Evolutionary conservation across 2,113 vertebrate genomes (phyloP).

Genomic region (Rhipidura dahli): DNA sequence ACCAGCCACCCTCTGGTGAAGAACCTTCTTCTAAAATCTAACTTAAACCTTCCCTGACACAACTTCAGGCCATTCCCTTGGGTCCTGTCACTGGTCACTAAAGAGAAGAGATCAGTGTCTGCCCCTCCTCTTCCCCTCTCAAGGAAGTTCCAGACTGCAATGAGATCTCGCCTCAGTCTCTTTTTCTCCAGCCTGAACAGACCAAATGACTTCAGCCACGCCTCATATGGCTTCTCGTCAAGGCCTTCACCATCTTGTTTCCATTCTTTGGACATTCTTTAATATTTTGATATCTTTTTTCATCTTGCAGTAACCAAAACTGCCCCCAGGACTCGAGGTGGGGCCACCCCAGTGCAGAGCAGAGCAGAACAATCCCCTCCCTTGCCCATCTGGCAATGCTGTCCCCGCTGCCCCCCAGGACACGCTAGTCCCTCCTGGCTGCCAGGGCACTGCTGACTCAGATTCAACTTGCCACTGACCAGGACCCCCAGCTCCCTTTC

Average conservation of each 20-base stretch:
- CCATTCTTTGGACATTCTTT: neutral
- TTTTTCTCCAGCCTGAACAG: neutral
- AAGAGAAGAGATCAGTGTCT: neutral
- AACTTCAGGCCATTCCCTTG: neutral
- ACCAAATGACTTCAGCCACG: neutral
- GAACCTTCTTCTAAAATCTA: neutral
- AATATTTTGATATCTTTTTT: neutral
- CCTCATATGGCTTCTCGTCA: neutral
- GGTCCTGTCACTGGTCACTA: neutral
- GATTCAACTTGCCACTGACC: neutral
- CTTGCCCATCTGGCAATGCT: accelerated
- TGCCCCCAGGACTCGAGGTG: neutral
- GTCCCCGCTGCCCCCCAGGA: neutral
- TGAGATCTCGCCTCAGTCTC: neutral
- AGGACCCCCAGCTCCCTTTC: neutral
- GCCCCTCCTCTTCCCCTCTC: too few relatives aligned
- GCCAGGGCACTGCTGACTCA: neutral
- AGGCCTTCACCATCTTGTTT: neutral
- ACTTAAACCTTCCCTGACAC: neutral
- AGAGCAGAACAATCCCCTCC: neutral
- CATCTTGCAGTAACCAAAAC: neutral
- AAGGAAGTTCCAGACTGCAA: neutral
- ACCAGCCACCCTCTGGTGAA: neutral
- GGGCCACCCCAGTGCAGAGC: neutral
- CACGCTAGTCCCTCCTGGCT: neutral